phyloP scores from a whole-genome alignment of 2,113 vertebrate species.

The Vidua chalybeata region DNA sequence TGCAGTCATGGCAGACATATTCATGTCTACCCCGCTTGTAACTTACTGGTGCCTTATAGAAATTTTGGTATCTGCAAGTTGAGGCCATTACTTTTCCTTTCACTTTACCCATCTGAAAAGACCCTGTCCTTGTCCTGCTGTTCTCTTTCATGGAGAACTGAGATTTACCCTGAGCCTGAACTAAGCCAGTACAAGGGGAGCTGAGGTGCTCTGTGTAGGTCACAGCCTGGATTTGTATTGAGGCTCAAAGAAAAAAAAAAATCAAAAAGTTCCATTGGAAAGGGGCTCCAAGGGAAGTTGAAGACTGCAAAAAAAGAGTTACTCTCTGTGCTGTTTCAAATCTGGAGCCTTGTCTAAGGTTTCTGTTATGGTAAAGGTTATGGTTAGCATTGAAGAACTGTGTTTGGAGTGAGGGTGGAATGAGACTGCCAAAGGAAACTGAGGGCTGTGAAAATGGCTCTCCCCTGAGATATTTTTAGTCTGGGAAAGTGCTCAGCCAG shows the following conservation, averaged over 20 bases:
- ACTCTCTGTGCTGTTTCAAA: background rate
- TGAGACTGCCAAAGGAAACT: conserved; percentile 26
- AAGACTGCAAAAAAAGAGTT: background rate
- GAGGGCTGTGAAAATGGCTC: conserved; percentile 1
- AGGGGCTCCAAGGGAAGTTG: background rate
- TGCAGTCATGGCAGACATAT: background rate
- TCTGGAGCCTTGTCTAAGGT: background rate
- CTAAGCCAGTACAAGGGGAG: background rate
- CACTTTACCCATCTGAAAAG: background rate
- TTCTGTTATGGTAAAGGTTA: background rate
- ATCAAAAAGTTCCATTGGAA: background rate
- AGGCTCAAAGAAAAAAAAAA: background rate
- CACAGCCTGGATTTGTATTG: background rate
- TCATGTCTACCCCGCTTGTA: background rate
- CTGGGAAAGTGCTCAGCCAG: conserved; percentile 39
- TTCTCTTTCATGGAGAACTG: background rate
- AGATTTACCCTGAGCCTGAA: background rate
- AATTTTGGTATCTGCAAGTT: background rate
- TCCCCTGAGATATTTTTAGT: conserved; percentile 44
- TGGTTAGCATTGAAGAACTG: background rate
- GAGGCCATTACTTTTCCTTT: background rate
- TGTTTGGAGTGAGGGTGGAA: background rate
- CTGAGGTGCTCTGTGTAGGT: background rate
- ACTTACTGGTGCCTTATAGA: background rate
- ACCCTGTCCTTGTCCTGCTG: fast-evolving